phyloP scores from a whole-genome alignment of 1,140 invertebrate species.

The Formica exsecta region DNA sequence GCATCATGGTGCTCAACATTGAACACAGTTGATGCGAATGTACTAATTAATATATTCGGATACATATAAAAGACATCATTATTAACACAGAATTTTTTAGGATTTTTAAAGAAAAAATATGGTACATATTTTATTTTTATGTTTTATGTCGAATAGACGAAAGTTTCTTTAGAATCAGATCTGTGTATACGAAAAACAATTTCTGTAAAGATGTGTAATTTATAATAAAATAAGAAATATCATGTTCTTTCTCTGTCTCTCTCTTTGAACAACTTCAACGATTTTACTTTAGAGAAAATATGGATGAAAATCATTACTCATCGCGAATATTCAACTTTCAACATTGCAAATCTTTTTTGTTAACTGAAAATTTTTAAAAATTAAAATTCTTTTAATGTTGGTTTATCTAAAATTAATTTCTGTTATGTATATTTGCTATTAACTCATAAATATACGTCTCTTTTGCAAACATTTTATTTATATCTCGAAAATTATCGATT shows the following conservation, averaged over 20 bases:
- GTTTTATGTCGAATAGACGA: not conserved
- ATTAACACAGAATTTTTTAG: not conserved
- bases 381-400: not conserved
- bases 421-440: not conserved
- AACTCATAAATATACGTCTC: not conserved
- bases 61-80: conserved; percentile 4
- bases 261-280: not conserved
- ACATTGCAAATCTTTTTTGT: not conserved
- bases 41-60: conserved; percentile 22
- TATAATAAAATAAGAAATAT: too few species aligned
- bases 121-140: not conserved
- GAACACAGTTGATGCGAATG: conserved; percentile 8
- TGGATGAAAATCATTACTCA: not conserved
- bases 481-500: not conserved
- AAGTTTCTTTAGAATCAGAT: not conserved
- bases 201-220: not conserved
- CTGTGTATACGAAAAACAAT: not conserved
- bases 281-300: not conserved
- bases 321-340: not conserved
- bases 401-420: not conserved
- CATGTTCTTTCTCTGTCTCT: too few species aligned
- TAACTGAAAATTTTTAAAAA: not conserved
- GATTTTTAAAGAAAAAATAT: not conserved
- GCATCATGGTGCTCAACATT: not conserved
- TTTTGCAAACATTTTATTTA: not conserved